Evolutionary conservation across 2,888 invertebrate species (phyloP).

Genomic region (Heliconius hortense): DNA sequence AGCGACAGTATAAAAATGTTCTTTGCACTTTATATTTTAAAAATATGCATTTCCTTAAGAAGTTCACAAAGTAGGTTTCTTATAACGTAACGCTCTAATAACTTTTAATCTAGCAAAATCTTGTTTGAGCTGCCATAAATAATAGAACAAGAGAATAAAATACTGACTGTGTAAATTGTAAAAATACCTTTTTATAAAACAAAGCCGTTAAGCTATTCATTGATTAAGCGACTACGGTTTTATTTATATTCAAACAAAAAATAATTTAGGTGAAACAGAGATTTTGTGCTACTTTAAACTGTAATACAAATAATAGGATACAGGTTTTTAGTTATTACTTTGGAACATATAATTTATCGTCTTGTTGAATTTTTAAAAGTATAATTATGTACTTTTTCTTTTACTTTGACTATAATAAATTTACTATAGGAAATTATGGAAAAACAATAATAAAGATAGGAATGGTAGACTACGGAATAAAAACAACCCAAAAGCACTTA

Average conservation of each 20-base stretch:
- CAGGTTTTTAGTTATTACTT: neutral
- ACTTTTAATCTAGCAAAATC: constrained; percentile 29
- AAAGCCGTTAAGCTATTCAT: constrained; percentile 17
- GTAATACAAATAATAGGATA: neutral
- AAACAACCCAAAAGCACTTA: no score
- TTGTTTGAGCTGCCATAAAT: constrained; percentile 22
- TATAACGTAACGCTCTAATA: constrained; percentile 27
- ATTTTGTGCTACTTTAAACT: neutral
- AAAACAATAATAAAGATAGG: neutral
- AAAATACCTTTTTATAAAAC: constrained; percentile 20
- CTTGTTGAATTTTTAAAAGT: neutral
- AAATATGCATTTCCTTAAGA: constrained; percentile 23
- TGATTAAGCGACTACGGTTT: constrained; percentile 8
- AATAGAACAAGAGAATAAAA: constrained; percentile 19
- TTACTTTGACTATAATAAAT: neutral
- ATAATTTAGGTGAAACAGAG: neutral
- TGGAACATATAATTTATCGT: neutral
- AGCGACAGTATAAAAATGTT: constrained; percentile 20
- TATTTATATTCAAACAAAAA: constrained; percentile 1
- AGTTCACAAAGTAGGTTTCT: constrained; percentile 21
- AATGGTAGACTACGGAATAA: no score
- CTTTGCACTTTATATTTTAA: constrained; percentile 11
- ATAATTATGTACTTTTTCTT: no score
- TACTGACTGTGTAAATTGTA: constrained; percentile 19
- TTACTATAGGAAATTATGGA: neutral